phyloP scores from a whole-genome alignment of 2,113 vertebrate species.

The Nanger granti region DNA sequence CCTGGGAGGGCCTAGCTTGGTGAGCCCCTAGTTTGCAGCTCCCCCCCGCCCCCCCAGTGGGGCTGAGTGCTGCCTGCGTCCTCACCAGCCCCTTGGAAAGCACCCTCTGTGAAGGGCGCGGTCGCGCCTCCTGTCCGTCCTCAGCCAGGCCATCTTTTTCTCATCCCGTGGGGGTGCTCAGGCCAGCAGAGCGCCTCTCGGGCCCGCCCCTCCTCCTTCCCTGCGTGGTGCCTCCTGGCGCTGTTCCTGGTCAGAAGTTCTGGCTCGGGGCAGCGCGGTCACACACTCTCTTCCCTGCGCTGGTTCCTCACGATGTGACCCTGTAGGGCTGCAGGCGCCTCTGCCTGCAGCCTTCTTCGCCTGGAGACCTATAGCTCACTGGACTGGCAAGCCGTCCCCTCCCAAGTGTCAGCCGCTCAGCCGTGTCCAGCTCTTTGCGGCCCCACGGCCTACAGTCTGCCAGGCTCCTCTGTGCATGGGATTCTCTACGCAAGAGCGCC shows the following conservation, averaged over 20 bases:
- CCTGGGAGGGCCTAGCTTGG: not conserved
- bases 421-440: not conserved
- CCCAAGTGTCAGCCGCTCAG: accelerated
- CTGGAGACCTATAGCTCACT: not conserved
- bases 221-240: accelerated
- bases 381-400: not conserved
- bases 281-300: accelerated
- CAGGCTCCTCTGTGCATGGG: not conserved
- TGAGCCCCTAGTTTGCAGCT: accelerated
- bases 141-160: not conserved
- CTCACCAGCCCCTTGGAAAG: not conserved
- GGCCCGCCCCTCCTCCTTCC: not conserved
- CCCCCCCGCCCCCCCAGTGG: accelerated
- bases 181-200: not conserved
- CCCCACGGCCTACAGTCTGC: not conserved
- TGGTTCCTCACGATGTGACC: not conserved
- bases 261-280: not conserved
- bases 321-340: not conserved
- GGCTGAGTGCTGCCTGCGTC: not conserved
- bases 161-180: not conserved
- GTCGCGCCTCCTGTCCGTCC: not conserved
- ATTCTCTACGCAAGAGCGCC: not conserved
- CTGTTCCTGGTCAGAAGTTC: not conserved
- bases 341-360: not conserved
- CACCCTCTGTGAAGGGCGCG: not conserved